A percentile compares a stretch with the other conserved stretches of the same genome.
Conservation (phyloP, 2,797 vertebrate species). For the Saxicola maurus region DNA sequence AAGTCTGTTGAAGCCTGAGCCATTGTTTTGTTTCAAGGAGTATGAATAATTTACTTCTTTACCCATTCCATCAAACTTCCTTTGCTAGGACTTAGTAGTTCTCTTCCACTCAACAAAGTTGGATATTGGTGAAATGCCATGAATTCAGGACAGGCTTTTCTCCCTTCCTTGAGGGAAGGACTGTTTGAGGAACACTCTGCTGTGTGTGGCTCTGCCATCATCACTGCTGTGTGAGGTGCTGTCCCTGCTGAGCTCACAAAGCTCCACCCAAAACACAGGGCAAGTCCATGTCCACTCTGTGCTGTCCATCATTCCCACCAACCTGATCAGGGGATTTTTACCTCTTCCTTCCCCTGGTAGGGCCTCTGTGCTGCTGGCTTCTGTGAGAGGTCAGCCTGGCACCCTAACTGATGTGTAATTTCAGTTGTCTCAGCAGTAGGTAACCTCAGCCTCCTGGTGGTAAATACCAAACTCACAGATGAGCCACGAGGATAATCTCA, state of each 20-base stretch:
- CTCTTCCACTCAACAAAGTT: fast-evolving
- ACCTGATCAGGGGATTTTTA: fast-evolving
- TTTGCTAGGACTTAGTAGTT: not conserved
- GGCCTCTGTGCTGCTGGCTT: not conserved
- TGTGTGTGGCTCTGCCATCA: not conserved
- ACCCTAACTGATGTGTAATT: not conserved
- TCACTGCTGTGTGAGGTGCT: not conserved
- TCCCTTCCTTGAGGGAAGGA: not conserved
- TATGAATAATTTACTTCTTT: constrained; percentile 12
- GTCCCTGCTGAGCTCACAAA: not conserved
- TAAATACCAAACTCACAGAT: not conserved
- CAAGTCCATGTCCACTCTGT: not conserved
- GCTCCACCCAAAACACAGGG: not conserved
- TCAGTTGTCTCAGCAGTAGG: not conserved
- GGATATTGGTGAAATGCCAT: not conserved
- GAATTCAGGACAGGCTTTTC: not conserved
- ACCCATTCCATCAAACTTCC: not conserved
- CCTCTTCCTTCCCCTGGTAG: not conserved
- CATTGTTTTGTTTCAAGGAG: not conserved
- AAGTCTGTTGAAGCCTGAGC: not conserved
- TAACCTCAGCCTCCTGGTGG: not conserved
- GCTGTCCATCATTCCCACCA: not conserved
- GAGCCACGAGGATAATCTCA: not conserved
- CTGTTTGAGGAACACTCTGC: fast-evolving
- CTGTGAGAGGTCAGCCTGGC: not conserved